These are phyloP conservation scores for Drosophila pachea DNA, from an alignment of 1,140 invertebrate genomes.

Conservation along the genomic window DNA sequence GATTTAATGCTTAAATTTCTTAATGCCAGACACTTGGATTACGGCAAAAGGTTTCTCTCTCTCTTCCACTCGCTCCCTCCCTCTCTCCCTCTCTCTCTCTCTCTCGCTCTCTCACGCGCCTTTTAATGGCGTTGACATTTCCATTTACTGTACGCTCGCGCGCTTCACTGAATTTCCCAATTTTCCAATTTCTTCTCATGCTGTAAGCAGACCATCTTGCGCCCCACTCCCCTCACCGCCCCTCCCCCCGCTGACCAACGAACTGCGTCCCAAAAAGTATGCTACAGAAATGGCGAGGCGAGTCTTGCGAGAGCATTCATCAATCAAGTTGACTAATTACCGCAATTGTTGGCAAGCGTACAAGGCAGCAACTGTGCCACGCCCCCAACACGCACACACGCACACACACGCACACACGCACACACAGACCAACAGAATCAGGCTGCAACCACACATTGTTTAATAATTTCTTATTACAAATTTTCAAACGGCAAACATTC, in stretches of 20 bases:
- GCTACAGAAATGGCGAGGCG: conserved; percentile 19
- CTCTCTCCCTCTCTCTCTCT: too few relatives aligned
- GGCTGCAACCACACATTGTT: conserved; percentile 54
- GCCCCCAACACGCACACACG: neutral
- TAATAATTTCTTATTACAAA: conserved; percentile 77
- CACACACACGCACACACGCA: conserved; percentile 12
- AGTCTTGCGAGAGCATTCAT: conserved; percentile 45
- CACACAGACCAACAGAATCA: neutral
- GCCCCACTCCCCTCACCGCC: neutral
- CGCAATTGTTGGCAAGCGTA: conserved; percentile 55
- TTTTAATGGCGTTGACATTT: conserved; percentile 70
- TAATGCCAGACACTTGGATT: conserved; percentile 63
- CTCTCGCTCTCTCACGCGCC: conserved; percentile 4
- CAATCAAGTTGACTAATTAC: conserved; percentile 76
- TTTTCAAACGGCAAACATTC: conserved; percentile 34
- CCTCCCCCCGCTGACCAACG: neutral
- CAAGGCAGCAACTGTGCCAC: conserved; percentile 16
- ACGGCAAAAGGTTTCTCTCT: conserved; percentile 37
- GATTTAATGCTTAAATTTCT: conserved; percentile 67
- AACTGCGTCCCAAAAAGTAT: conserved; percentile 16
- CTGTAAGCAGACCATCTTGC: neutral
- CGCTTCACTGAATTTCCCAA: conserved; percentile 32
- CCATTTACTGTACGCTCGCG: conserved; percentile 21
- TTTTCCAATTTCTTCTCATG: conserved; percentile 43
- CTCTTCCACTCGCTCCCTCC: too few relatives aligned